Evolutionary conservation across 2,888 invertebrate genomes (phyloP).

Genomic region (Parelbella ahira): DNA sequence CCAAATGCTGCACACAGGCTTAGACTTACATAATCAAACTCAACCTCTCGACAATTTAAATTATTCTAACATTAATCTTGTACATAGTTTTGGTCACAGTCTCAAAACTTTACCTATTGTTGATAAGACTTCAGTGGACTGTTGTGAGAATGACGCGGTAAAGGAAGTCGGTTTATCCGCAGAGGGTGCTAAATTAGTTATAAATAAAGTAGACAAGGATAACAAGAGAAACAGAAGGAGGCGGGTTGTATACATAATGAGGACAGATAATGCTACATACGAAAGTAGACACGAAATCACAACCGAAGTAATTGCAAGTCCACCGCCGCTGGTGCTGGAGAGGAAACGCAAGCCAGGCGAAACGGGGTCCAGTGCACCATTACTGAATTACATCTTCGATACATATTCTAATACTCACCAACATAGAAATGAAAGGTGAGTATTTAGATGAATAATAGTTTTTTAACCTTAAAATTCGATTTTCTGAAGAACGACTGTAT

Average conservation of each 20-base stretch:
- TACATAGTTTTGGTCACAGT: slow-evolving; percentile 40
- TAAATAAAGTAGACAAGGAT: slow-evolving; percentile 35
- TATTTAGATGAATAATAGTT: not conserved
- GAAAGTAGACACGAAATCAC: slow-evolving; percentile 35
- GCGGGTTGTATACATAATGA: slow-evolving; percentile 51
- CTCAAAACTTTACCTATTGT: slow-evolving; percentile 34
- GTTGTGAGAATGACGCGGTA: slow-evolving; percentile 37
- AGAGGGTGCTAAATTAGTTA: slow-evolving; percentile 46
- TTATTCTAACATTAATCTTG: slow-evolving; percentile 45
- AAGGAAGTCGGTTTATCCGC: slow-evolving; percentile 28
- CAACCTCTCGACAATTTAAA: slow-evolving; percentile 44
- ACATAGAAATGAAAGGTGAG: slow-evolving; percentile 69
- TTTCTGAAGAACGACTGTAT: too few relatives aligned
- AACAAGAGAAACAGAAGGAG: slow-evolving; percentile 49
- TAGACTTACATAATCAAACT: slow-evolving; percentile 48
- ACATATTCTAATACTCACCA: slow-evolving; percentile 69
- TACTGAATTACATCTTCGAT: slow-evolving; percentile 73
- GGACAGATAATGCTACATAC: slow-evolving; percentile 38
- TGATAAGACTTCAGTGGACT: slow-evolving; percentile 37
- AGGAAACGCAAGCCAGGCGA: slow-evolving; percentile 62
- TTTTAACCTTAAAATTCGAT: too few relatives aligned
- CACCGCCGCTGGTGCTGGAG: slow-evolving; percentile 44
- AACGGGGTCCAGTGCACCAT: slow-evolving; percentile 65
- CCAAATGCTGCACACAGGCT: slow-evolving; percentile 61
- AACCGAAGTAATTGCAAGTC: slow-evolving; percentile 40